Base-by-base conservation (phyloP, 2,113 vertebrate species). In the Brachypodius melanocephalos region DNA sequence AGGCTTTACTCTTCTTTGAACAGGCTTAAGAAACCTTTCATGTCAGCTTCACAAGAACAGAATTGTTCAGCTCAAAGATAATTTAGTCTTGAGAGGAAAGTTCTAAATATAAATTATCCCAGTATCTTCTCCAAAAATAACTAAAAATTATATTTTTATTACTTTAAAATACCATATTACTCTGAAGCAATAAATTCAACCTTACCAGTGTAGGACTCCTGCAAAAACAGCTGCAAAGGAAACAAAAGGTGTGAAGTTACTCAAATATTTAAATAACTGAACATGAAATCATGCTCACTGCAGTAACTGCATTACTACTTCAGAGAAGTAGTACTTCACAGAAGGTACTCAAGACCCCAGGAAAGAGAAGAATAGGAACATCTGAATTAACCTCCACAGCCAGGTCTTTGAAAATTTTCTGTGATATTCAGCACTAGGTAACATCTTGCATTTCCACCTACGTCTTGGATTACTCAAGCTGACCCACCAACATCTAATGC, bases 151-250 rank as follows among this genome's bases (percentile, higher is more conserved):
- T n/a, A 77, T 52, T 77, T 86, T 79, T 48, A 18, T 46, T 67
- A 32, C 87, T 66, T 89, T 34, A 54, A 91, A 93, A 66, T 57
- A 65, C 7, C 4, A 1, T 16, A 68, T 68, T 45, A 80, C 40
- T 65, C 29, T 34, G 36, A 78, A 89, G 51, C 24, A 90, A 57
- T 78, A 93, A 88, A 83, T 75, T 88, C 71, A 96, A 86, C 89
- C 98, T 98, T 98, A 98, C 98, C 98, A 98, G 73, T 98, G 98
- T 31, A 98, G 92, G 91, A 98, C 66, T 98, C 97, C 98, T 85
- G 97, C 94, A 90, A 97, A 80, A 86, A 66, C 68, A 88, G 98
- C 98, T 98, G 96, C 72, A 95, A 96, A 89, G 68, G 59, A 95
- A 94, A 96, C 78, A 96, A 93, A 96, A 93, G 5, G 32, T 43